These are phyloP conservation scores for Telmatochromis brichardi DNA, from an alignment of 2,113 vertebrate species.

Conservation along the genomic window DNA sequence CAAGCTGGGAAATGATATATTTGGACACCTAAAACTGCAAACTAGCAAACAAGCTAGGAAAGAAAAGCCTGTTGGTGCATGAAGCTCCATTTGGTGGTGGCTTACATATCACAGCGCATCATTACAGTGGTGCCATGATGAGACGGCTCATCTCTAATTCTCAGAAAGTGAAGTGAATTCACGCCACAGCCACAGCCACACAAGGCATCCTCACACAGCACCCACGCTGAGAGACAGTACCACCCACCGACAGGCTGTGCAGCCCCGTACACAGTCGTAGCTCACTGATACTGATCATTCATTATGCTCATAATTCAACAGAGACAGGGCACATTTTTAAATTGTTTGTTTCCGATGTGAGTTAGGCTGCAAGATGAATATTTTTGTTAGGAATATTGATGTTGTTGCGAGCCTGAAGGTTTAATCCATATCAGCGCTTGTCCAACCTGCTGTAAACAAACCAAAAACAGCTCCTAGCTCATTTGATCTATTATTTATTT, in stretches of 20 bases:
- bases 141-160: not conserved
- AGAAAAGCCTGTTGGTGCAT: not conserved
- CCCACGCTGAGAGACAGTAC: not conserved
- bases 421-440: not conserved
- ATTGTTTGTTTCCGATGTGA: not conserved
- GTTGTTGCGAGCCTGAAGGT: not conserved
- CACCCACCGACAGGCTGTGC: constrained; percentile 5
- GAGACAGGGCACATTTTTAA: not conserved
- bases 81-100: not conserved
- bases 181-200: not conserved
- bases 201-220: not conserved
- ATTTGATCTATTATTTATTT: not conserved
- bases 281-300: not conserved
- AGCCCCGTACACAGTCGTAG: not conserved
- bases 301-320: not conserved
- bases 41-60: not conserved
- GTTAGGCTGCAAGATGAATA: not conserved
- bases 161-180: not conserved
- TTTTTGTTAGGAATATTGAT: not conserved
- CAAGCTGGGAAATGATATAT: not conserved
- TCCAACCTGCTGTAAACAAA: not conserved
- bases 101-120: not conserved
- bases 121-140: not conserved
- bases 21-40: not conserved
- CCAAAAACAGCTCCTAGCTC: not conserved